Conservation (phyloP, 2,797 vertebrate genomes). For the Gallirallus australis region DNA sequence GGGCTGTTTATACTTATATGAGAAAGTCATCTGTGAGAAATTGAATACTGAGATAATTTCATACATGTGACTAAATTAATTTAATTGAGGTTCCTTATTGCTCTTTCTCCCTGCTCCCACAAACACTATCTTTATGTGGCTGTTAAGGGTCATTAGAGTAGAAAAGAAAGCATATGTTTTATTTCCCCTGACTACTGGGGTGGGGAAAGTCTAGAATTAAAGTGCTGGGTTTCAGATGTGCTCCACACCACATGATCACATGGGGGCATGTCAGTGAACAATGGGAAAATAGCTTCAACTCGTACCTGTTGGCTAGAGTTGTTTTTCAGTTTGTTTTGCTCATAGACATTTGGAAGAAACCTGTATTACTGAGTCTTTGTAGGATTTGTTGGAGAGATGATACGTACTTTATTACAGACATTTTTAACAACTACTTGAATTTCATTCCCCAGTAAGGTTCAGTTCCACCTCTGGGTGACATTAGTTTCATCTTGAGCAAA, state of each 20-base stretch:
- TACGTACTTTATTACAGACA: accelerated
- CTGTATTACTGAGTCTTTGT: not conserved
- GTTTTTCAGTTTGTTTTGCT: not conserved
- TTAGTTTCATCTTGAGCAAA: not conserved
- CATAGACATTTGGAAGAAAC: not conserved
- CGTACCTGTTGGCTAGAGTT: not conserved
- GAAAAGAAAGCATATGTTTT: not conserved
- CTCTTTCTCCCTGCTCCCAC: not conserved
- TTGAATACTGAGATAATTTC: not conserved
- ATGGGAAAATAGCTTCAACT: not conserved
- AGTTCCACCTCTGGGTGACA: not conserved
- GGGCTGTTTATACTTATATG: not conserved
- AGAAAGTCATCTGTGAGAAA: conserved; percentile 6
- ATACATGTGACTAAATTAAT: not conserved
- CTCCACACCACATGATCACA: not conserved
- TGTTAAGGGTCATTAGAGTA: not conserved
- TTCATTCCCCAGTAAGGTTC: not conserved
- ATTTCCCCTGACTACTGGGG: not conserved
- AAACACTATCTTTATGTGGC: not conserved
- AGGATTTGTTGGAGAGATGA: not conserved
- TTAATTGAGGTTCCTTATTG: conserved; percentile 16
- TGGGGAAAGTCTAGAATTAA: not conserved
- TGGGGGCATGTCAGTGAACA: not conserved
- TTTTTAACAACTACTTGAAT: not conserved
- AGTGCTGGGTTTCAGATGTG: not conserved